Conservation (phyloP, 2,113 vertebrate species). For the Sphyrna mokarran region DNA sequence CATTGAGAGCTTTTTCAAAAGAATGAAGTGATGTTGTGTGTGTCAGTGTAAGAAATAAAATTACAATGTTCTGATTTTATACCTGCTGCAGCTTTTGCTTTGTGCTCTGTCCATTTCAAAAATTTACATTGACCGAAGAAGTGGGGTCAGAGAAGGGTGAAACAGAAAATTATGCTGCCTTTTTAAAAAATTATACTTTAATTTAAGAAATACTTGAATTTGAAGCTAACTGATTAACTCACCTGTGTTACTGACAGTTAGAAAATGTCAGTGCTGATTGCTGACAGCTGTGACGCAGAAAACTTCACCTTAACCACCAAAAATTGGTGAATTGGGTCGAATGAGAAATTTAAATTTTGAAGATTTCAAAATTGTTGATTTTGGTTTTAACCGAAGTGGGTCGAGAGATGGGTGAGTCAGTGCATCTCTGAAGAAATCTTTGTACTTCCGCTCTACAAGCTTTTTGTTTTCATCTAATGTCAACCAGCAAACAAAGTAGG, state of each 20-base stretch:
- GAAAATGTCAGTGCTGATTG: neutral
- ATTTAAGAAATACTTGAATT: neutral
- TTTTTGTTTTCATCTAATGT: too few relatives aligned
- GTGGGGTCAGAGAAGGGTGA: neutral
- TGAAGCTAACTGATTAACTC: neutral
- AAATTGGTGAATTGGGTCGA: too few relatives aligned
- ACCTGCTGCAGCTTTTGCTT: neutral
- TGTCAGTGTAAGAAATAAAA: neutral
- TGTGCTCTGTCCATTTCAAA: neutral
- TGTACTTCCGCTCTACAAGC: too few relatives aligned
- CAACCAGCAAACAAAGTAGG: too few relatives aligned
- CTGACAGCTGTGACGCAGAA: neutral
- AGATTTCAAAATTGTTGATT: too few relatives aligned
- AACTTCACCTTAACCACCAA: too few relatives aligned
- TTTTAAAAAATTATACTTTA: neutral
- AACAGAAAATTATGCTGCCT: neutral
- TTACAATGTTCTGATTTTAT: neutral
- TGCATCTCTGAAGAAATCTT: too few relatives aligned
- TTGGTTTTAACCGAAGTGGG: too few relatives aligned
- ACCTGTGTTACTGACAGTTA: neutral
- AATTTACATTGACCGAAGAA: neutral
- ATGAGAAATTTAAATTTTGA: too few relatives aligned
- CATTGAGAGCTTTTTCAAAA: neutral
- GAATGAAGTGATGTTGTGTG: too few relatives aligned
- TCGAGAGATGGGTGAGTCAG: too few relatives aligned